These are phyloP conservation scores for Oncorhynchus kisutch DNA, from an alignment of 2,113 vertebrate genomes.

Conservation along the genomic window DNA sequence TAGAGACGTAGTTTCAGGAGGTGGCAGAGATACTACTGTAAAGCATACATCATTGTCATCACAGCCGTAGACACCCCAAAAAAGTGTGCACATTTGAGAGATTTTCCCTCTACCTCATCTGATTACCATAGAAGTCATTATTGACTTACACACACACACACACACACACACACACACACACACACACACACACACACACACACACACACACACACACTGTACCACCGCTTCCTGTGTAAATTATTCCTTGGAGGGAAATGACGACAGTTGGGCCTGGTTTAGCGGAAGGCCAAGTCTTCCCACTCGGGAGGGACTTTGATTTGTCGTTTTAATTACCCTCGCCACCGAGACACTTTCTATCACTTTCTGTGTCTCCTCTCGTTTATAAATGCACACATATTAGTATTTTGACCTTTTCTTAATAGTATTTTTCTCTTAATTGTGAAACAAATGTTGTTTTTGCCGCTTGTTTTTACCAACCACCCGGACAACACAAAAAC, in stretches of 20 bases:
- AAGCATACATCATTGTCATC: slow-evolving; percentile 34
- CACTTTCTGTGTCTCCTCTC: too few species aligned
- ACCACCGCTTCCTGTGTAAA: too few species aligned
- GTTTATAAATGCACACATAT: too few species aligned
- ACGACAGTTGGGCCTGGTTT: too few species aligned
- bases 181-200: background rate
- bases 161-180: too few species aligned
- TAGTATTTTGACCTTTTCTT: too few species aligned
- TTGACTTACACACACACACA: too few species aligned
- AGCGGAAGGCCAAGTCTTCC: background rate
- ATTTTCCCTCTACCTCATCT: background rate
- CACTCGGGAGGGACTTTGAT: background rate
- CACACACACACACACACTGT: background rate
- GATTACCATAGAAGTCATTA: background rate
- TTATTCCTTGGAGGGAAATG: background rate
- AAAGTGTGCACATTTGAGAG: background rate
- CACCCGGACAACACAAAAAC: too few species aligned
- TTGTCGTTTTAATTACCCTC: background rate
- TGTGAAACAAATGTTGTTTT: too few species aligned
- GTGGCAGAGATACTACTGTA: slow-evolving; percentile 10
- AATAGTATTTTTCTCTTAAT: too few species aligned
- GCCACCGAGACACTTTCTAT: too few species aligned
- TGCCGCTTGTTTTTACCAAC: too few species aligned
- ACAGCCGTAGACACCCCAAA: background rate
- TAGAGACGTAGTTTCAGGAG: slow-evolving; percentile 14